phyloP scores from a whole-genome alignment of 2,797 vertebrate genomes.

The Poecilia wingei region DNA sequence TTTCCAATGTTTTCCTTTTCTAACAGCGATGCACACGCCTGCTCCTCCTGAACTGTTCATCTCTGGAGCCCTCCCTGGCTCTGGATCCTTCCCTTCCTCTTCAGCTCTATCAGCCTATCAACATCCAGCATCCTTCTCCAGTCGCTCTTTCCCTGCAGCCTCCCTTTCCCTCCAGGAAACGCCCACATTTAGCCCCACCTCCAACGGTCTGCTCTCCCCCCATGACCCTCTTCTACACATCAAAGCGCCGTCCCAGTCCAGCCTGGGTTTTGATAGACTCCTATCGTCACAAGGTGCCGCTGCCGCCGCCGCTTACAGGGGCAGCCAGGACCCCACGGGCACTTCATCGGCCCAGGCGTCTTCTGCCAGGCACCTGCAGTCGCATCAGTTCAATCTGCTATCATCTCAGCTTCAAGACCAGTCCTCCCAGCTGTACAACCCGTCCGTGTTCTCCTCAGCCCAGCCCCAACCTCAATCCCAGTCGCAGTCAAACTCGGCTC shows the following conservation, averaged over 20 bases:
- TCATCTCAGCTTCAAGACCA: conserved; percentile 90
- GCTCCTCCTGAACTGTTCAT: conserved; percentile 95
- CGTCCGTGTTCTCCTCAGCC: conserved; percentile 89
- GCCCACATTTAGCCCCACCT: conserved; percentile 93
- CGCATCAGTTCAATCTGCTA: conserved; percentile 91
- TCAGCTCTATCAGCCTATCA: conserved; percentile 95
- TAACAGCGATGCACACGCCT: conserved; percentile 93
- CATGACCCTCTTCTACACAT: conserved; percentile 94
- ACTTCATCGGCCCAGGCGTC: conserved; percentile 81
- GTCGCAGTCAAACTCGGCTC: conserved; percentile 83
- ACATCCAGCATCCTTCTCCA: conserved; percentile 92
- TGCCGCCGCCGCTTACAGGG: conserved; percentile 83
- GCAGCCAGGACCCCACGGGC: conserved; percentile 85
- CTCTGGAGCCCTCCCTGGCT: conserved; percentile 91
- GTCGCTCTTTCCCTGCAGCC: conserved; percentile 91
- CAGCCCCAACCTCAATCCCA: conserved; percentile 80
- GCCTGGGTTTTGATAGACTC: conserved; percentile 91
- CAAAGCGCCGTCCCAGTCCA: conserved; percentile 90
- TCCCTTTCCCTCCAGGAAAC: conserved; percentile 92
- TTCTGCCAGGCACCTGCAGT: conserved; percentile 88
- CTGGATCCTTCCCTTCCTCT: conserved; percentile 93
- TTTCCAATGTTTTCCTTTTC: conserved; percentile 58
- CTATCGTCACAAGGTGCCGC: conserved; percentile 85
- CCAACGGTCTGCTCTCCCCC: conserved; percentile 93
- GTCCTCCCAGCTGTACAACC: conserved; percentile 90